Evolutionary conservation across 2,797 vertebrate species (phyloP), one percentile per base, ranked within the genome.

Genomic region (Tachyglossus aculeatus): DNA sequence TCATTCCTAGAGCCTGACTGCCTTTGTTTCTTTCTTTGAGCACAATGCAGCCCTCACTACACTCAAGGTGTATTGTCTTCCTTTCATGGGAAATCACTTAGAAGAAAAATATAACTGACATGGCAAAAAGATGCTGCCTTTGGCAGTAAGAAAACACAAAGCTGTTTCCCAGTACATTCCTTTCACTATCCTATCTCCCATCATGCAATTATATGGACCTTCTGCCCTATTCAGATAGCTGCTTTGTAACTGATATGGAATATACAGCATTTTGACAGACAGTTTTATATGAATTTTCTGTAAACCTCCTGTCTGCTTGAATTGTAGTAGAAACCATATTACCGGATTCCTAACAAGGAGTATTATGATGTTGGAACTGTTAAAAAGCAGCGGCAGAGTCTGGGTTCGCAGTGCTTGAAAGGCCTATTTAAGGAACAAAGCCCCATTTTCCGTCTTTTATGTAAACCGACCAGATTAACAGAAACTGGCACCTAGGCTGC

Each of bases 381-480:
- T 74, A 14, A 50, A 59, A 52, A 34, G 16, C 21, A 69, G 36
- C 51, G 22, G 15, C 11, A 43, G 48, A 77, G 56, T 24, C 40
- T 62, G 31, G 84, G 68, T 80, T 52, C 59, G 48, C 61, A 48
- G 71, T 65, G 62, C 53, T 38, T 24, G 5, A 74, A 77, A 48
- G 81, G 75, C 63, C 22, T 48, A 78, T 59, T 86, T 79, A 81
- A 87, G 65, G 71, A 88, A 86, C 76, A 87, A 90, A 89, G 57
- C 69, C 63, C 77, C 63, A 67, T 89, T 88, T 73, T 74, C 69
- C 12, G 25, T 78, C 75, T 80, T 86, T 85, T 79, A 80, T 83
- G 67, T 80, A 67, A 77, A 88, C 80, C 83, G 74, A 77, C 87
- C 79, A 77, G 69, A 87, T 88, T 87, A 83, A 57, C 41, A n/a